Conservation (phyloP, 2,888 invertebrate genomes). For the Dicyrtomina minuta region DNA sequence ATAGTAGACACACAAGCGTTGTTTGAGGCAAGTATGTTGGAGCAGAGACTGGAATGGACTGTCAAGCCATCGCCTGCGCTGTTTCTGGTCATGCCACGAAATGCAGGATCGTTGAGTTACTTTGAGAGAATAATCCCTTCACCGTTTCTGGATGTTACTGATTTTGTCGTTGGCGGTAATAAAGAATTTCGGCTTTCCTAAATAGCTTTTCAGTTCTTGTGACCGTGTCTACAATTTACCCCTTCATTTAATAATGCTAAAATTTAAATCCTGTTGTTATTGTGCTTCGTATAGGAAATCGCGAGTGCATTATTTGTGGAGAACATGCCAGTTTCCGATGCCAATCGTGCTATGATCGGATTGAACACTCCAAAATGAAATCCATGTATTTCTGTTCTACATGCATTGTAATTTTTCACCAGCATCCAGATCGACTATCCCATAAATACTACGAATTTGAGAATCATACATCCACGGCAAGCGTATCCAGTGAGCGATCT, state of each 20-base stretch:
- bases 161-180: background rate
- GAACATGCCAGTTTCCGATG: background rate
- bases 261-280: no score
- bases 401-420: background rate
- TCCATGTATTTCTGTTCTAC: background rate
- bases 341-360: background rate
- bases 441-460: no score
- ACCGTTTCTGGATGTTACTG: background rate
- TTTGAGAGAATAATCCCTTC: background rate
- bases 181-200: no score
- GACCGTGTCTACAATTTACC: no score
- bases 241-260: no score
- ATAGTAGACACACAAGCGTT: background rate
- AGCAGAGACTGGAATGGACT: background rate
- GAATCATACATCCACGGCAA: no score
- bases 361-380: background rate
- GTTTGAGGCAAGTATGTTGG: background rate
- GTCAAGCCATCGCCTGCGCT: background rate
- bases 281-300: no score
- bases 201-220: no score
- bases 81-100: background rate
- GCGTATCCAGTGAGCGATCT: no score
- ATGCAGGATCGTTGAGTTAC: background rate
- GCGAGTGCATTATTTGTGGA: background rate
- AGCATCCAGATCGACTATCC: background rate